Conservation (phyloP, 2,113 vertebrate genomes). For the Coracopsis vasa region DNA sequence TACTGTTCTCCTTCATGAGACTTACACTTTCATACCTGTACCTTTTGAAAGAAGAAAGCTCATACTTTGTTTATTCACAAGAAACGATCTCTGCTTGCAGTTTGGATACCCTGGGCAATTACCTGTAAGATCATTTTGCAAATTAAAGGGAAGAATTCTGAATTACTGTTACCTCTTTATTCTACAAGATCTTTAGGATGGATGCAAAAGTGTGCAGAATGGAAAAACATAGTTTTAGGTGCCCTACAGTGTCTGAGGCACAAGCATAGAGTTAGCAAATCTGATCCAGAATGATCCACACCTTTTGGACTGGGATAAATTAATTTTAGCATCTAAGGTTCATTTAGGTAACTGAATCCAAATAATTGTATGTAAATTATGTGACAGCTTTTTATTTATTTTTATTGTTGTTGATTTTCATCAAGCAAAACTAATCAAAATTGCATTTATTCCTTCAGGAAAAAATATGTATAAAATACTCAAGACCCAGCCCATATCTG, state of each 20-base stretch:
- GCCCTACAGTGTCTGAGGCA: neutral
- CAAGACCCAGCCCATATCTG: neutral
- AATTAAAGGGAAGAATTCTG: neutral
- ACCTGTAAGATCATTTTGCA: neutral
- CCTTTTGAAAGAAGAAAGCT: neutral
- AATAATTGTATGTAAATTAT: neutral
- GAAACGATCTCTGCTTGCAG: neutral
- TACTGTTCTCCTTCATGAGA: neutral
- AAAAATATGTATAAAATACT: neutral
- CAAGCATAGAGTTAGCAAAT: neutral
- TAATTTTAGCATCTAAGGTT: neutral
- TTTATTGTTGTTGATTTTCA: neutral
- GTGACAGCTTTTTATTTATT: neutral
- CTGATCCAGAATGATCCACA: neutral
- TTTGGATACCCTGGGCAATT: neutral
- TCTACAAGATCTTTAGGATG: neutral
- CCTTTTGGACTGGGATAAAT: neutral
- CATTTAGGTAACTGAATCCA: neutral
- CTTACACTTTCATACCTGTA: neutral
- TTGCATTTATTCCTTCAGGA: neutral
- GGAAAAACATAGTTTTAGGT: neutral
- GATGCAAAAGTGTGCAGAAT: neutral
- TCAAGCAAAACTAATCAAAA: neutral
- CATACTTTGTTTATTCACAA: neutral
- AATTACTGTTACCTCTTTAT: neutral